Evolutionary conservation across 2,797 vertebrate species (phyloP).

Genomic region (Scomberomorus guttatus): DNA sequence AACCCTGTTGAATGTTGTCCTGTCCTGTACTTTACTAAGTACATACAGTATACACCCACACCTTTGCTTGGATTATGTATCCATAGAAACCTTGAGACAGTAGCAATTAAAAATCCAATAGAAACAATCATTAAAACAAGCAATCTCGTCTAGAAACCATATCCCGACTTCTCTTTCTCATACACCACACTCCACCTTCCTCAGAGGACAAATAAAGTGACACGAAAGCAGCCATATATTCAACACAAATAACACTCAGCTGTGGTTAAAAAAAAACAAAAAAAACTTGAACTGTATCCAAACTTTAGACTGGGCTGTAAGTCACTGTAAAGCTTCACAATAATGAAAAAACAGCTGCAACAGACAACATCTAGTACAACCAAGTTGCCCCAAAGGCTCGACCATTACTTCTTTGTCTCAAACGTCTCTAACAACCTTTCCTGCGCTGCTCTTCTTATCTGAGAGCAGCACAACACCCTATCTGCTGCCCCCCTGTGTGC

Average conservation of each 20-base stretch:
- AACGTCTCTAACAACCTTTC: not conserved
- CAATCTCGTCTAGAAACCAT: not conserved
- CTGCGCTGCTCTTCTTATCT: not conserved
- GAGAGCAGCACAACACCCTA: not conserved
- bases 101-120: not conserved
- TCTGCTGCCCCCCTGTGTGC: not conserved
- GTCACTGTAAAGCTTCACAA: not conserved
- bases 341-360: not conserved
- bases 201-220: not conserved
- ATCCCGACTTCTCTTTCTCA: not conserved
- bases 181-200: not conserved
- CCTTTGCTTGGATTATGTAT: not conserved
- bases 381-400: not conserved
- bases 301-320: not conserved
- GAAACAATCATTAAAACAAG: slow-evolving; percentile 2
- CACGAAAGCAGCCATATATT: not conserved
- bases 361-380: too few species aligned
- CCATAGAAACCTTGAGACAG: slow-evolving; percentile 3
- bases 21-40: too few species aligned
- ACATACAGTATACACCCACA: not conserved
- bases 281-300: not conserved
- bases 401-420: too few species aligned
- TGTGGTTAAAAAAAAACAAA: not conserved
- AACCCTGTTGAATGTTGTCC: not conserved
- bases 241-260: not conserved